Conservation (phyloP, 2,113 vertebrate species). For the Strix aluco region DNA sequence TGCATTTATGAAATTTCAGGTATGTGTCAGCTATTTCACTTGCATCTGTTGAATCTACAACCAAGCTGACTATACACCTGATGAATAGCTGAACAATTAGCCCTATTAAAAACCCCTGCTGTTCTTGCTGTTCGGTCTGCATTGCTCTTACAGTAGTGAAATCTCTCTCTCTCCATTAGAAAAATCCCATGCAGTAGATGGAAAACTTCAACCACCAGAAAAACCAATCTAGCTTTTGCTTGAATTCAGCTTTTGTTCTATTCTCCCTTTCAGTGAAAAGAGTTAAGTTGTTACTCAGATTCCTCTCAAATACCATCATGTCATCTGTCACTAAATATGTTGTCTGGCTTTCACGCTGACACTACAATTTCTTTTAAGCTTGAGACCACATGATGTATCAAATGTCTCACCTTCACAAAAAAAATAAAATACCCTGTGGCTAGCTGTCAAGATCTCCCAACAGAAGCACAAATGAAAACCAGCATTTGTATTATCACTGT, state of each 20-base stretch:
- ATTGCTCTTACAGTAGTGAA: background rate
- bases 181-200: background rate
- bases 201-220: background rate
- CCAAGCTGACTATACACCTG: background rate
- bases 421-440: background rate
- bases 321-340: background rate
- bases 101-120: background rate
- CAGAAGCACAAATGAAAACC: background rate
- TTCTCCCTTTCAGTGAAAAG: background rate
- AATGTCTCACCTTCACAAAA: background rate
- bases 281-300: background rate
- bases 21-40: background rate
- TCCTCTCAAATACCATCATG: background rate
- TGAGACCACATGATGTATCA: accelerated
- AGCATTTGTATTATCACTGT: background rate
- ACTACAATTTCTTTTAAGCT: background rate
- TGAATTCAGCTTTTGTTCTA: background rate
- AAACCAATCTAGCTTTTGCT: background rate
- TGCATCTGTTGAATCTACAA: background rate
- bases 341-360: background rate
- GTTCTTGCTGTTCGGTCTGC: background rate
- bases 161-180: background rate
- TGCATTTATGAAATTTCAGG: background rate
- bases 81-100: background rate
- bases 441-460: background rate